Base-by-base conservation (phyloP, 2,797 vertebrate genomes). In the Rhincodon typus region DNA sequence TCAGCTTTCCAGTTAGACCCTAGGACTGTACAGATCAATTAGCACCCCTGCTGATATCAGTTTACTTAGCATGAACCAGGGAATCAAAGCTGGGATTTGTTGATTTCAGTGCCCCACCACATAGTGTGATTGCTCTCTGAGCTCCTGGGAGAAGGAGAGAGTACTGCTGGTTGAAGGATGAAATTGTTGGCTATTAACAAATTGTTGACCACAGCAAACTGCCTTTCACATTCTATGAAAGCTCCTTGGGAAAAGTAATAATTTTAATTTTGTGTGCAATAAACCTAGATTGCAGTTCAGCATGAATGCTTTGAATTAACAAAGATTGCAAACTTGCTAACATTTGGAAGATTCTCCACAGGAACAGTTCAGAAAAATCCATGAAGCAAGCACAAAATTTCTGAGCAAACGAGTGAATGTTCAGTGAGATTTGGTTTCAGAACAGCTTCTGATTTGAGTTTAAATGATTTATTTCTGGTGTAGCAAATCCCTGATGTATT, bases 181-280 rank as follows among this genome's bases (percentile, higher is more conserved):
- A 82, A 23, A 42, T 82, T 82, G 38, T 82, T 82, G 21, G 13
- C 79, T 5, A 42, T 82, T 42, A 42, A 42, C 5, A 82, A 82
- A 82, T 82, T 82, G 79, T 82, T 42, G 79, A 42, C 79, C 79
- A 42, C 79, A 82, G 79, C 79, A 82, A 42, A 82, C 38, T 82
- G n/a, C n/a, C 77, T 82, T 42, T 82, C 38, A 42, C n/a, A 42
- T 6, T 82, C 17, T 42, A 21, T 79, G 42, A 42, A 42, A 6
- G 38, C 38, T 82, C 79, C 38, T 23, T 82, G 79, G 79, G 38
- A 82, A 82, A 38, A 42, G 79, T 82, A 42, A 82, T 82, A 42
- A 82, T 82, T 82, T 82, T 82, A 82, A 82, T 82, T 82, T 82
- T 82, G 79, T 82, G 79, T 7, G 79, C 79, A 82, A 23, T 82